These are phyloP conservation scores for Silurus meridionalis DNA, from an alignment of 2,113 vertebrate genomes.

Conservation along the genomic window DNA sequence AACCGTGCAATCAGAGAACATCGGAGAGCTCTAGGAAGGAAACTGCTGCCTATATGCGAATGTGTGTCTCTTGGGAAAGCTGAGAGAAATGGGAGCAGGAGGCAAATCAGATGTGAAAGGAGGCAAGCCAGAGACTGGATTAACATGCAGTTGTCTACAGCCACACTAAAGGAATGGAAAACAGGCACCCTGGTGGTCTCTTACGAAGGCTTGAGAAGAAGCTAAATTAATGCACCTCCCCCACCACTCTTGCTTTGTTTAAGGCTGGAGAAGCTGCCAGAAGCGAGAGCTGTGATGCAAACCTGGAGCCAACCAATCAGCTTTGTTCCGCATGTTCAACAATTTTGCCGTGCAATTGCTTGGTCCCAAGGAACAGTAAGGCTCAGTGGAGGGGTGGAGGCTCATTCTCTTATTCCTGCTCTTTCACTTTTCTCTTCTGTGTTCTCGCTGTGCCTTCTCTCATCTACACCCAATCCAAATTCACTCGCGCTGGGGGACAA, in stretches of 20 bases:
- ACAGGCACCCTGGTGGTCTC: conserved; percentile 40
- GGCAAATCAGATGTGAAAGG: conserved; percentile 51
- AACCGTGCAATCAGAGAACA: conserved; percentile 27
- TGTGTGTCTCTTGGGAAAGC: neutral
- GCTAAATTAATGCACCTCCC: conserved; percentile 16
- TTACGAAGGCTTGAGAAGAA: conserved; percentile 40
- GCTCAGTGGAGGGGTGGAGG: neutral
- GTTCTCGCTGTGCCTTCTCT: neutral
- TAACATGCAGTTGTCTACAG: conserved; percentile 44
- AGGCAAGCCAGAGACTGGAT: conserved; percentile 41
- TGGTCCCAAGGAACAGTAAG: conserved; percentile 9
- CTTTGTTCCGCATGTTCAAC: conserved; percentile 17
- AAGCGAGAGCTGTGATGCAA: conserved; percentile 15
- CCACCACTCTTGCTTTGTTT: neutral
- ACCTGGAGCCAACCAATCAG: conserved; percentile 30
- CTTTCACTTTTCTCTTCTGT: neutral
- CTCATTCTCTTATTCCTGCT: neutral
- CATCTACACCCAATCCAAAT: neutral
- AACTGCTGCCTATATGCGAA: conserved; percentile 6
- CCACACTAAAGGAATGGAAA: conserved; percentile 39
- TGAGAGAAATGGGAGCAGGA: conserved; percentile 43
- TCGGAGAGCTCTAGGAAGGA: conserved; percentile 2
- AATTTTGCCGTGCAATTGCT: conserved; percentile 28
- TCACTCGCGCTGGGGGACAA: conserved; percentile 14
- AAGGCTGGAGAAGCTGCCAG: conserved; percentile 6